Evolutionary conservation across 2,888 invertebrate genomes (phyloP).

Genomic region (Deroplatys truncata): DNA sequence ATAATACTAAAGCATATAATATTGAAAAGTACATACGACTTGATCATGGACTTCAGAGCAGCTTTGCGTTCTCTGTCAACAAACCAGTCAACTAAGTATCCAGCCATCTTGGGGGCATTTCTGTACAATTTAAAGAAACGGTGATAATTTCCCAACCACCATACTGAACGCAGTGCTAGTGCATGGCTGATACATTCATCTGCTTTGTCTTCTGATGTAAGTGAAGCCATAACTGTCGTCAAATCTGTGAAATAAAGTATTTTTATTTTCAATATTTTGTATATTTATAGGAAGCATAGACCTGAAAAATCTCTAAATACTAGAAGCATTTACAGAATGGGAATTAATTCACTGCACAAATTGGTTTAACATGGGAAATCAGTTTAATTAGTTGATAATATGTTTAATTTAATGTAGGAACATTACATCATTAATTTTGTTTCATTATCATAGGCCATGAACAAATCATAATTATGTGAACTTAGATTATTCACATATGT

Average conservation of each 20-base stretch:
- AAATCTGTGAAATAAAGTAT: constrained; percentile 65
- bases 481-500: too few species aligned
- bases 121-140: constrained; percentile 89
- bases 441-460: too few species aligned
- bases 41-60: constrained; percentile 88
- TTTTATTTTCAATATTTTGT: background rate
- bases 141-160: constrained; percentile 89
- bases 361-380: too few species aligned
- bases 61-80: constrained; percentile 88
- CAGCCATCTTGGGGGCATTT: constrained; percentile 89
- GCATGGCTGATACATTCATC: constrained; percentile 83
- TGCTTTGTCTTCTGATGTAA: constrained; percentile 71
- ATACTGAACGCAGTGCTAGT: constrained; percentile 83
- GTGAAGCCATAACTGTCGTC: constrained; percentile 80
- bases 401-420: too few species aligned
- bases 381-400: too few species aligned
- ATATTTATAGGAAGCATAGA: background rate
- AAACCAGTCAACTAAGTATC: constrained; percentile 97
- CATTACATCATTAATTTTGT: too few species aligned
- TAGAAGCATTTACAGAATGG: background rate
- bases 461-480: too few species aligned
- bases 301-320: background rate
- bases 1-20: background rate
- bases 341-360: too few species aligned
- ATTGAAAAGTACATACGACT: constrained; percentile 79